A percentile compares a stretch with the other conserved stretches of the same genome.
Evolutionary conservation across 1,140 invertebrate genomes (phyloP).

Genomic region (Drosophila repletoides): DNA sequence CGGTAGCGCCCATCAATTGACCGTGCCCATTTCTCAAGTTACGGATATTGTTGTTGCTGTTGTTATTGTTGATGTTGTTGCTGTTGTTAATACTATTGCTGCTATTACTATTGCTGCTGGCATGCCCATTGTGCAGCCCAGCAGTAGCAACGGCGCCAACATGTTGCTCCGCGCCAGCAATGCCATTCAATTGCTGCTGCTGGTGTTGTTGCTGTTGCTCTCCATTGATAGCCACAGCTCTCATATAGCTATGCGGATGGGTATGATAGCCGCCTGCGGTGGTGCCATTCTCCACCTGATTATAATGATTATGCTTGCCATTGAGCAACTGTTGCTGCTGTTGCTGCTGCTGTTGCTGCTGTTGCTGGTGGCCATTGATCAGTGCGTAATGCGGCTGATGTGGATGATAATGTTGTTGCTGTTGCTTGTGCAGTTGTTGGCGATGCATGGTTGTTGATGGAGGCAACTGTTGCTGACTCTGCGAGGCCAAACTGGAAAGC

Average conservation of each 20-base stretch:
- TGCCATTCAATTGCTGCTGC: slow-evolving; percentile 47
- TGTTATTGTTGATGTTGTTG: slow-evolving; percentile 34
- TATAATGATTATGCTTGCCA: slow-evolving; percentile 36
- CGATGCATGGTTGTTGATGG: slow-evolving; percentile 47
- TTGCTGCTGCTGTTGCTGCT: slow-evolving; percentile 38
- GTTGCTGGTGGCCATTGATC: slow-evolving; percentile 69
- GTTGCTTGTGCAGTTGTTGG: slow-evolving; percentile 57
- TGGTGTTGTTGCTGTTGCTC: slow-evolving; percentile 27
- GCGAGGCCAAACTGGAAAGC: slow-evolving; percentile 72
- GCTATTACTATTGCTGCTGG: slow-evolving; percentile 14
- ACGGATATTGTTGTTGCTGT: slow-evolving; percentile 54
- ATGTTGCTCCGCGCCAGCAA: slow-evolving; percentile 49
- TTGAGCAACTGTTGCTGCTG: slow-evolving; percentile 34
- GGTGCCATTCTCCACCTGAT: slow-evolving; percentile 29
- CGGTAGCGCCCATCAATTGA: slow-evolving; percentile 17
- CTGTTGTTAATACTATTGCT: neutral
- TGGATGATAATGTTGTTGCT: slow-evolving; percentile 50
- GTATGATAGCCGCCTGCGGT: slow-evolving; percentile 12
- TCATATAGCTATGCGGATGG: slow-evolving; percentile 26
- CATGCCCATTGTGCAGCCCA: slow-evolving; percentile 57
- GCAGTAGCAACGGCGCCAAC: slow-evolving; percentile 9
- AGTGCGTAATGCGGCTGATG: slow-evolving; percentile 59
- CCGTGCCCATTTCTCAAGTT: slow-evolving; percentile 60
- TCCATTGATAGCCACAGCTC: slow-evolving; percentile 12
- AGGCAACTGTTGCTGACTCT: slow-evolving; percentile 67